phyloP scores from a whole-genome alignment of 2,888 invertebrate species.

The Cheilosia vernalis region DNA sequence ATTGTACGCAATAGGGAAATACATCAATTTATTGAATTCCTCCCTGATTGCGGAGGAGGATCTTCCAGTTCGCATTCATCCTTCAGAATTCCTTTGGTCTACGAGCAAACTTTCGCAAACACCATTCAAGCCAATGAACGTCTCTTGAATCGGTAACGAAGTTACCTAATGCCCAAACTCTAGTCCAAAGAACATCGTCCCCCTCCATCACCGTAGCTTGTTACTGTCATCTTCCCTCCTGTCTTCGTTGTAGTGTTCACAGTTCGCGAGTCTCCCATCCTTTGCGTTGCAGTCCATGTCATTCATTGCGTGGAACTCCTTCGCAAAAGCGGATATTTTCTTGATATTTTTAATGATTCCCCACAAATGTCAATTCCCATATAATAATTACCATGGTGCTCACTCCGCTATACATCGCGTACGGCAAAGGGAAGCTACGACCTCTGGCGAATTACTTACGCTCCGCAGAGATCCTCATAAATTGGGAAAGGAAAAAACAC shows the following conservation, averaged over 20 bases:
- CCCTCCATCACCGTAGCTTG: not conserved
- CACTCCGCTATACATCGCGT: constrained; percentile 13
- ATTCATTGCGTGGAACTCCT: not conserved
- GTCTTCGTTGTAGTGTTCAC: not conserved
- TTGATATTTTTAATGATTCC: constrained; percentile 7
- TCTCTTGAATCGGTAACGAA: constrained; percentile 48
- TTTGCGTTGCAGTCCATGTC: not conserved
- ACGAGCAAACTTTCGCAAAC: constrained; percentile 12
- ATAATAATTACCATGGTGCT: constrained; percentile 62
- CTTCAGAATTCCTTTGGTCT: not conserved
- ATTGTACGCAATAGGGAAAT: not conserved
- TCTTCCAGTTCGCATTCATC: not conserved
- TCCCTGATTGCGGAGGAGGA: constrained; percentile 1
- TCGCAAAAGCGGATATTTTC: not conserved
- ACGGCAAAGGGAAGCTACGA: not conserved
- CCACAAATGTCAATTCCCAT: constrained; percentile 46
- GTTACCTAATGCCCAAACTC: constrained; percentile 24
- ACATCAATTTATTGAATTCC: not conserved
- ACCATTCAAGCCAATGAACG: constrained; percentile 22
- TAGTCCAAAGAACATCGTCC: not conserved
- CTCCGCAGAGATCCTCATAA: constrained; percentile 52
- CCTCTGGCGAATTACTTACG: constrained; percentile 60
- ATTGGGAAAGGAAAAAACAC: constrained; percentile 58
- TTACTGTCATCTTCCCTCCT: not conserved
- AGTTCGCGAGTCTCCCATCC: not conserved